Evolutionary conservation across 2,113 vertebrate species (phyloP).

Genomic region (Scartelaos histophorus): DNA sequence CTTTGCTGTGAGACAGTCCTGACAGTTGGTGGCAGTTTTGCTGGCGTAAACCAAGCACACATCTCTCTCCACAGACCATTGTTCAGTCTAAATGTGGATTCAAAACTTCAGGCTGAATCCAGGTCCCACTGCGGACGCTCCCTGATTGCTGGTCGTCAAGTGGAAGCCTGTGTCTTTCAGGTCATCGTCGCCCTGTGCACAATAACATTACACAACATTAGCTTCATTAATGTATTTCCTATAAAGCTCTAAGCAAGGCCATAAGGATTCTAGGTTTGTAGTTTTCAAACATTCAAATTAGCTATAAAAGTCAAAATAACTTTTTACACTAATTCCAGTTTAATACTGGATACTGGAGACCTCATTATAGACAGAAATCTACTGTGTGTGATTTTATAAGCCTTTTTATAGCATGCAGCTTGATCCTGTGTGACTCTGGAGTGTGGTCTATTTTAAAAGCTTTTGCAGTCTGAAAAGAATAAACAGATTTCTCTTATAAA

Average conservation of each 20-base stretch:
- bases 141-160: conserved; percentile 93
- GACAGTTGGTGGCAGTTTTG: conserved; percentile 43
- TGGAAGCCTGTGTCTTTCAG: conserved; percentile 95
- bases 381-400: not conserved
- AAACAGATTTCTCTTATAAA: conserved; percentile 16
- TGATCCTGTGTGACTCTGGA: not conserved
- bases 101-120: conserved; percentile 98
- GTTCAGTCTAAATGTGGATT: conserved; percentile 23
- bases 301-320: not conserved
- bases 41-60: conserved; percentile 19
- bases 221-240: not conserved
- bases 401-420: not conserved
- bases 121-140: conserved; percentile 90
- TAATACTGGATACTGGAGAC: not conserved
- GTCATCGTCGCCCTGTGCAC: conserved; percentile 88
- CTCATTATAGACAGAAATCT: not conserved
- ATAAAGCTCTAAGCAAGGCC: not conserved
- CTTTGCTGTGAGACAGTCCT: conserved; percentile 62
- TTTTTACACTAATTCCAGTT: not conserved
- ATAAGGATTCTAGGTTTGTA: not conserved
- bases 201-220: not conserved
- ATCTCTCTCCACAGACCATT: conserved; percentile 11
- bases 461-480: conserved; percentile 8
- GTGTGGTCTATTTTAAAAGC: not conserved
- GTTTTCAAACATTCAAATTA: not conserved